Percentiles rank a stretch among this genome's conserved stretches.
phyloP scores from a whole-genome alignment of 2,113 vertebrate species.

The Formicarius rufipectus region DNA sequence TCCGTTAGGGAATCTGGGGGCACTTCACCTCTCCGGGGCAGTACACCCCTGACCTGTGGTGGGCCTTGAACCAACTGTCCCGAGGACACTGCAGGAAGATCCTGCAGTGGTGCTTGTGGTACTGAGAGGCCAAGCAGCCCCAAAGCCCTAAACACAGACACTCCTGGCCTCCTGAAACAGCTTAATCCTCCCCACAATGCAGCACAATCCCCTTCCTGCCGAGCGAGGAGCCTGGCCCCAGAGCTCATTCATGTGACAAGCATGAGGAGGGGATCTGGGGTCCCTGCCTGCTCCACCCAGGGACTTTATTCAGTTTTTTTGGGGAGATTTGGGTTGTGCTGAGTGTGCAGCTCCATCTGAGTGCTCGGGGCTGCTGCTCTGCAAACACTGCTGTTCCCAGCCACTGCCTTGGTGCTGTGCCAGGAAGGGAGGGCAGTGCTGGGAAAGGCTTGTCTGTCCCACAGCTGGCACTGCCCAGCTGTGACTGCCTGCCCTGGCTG shows the following conservation, averaged over 20 bases:
- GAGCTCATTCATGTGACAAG: constrained; percentile 65
- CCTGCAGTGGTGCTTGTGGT: accelerated
- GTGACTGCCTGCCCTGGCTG: background rate
- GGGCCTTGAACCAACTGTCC: background rate
- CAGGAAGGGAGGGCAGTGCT: background rate
- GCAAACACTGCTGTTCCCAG: background rate
- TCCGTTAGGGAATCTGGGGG: no score
- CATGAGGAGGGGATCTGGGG: constrained; percentile 56
- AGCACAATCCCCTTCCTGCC: constrained; percentile 28
- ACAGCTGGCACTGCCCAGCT: background rate
- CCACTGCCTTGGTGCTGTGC: background rate
- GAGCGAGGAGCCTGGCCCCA: background rate
- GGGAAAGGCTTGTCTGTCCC: background rate
- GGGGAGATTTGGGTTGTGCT: constrained; percentile 45
- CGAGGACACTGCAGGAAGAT: background rate
- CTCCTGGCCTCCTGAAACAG: background rate
- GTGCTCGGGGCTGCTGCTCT: background rate
- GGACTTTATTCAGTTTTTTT: background rate
- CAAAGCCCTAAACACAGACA: background rate
- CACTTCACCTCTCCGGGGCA: no score
- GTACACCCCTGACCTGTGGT: accelerated
- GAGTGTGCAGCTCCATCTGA: background rate
- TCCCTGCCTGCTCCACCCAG: background rate
- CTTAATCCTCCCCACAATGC: constrained; percentile 59
- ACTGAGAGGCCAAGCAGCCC: background rate